Evolutionary conservation across 2,797 vertebrate species (phyloP).

Genomic region (Chromis chromis): DNA sequence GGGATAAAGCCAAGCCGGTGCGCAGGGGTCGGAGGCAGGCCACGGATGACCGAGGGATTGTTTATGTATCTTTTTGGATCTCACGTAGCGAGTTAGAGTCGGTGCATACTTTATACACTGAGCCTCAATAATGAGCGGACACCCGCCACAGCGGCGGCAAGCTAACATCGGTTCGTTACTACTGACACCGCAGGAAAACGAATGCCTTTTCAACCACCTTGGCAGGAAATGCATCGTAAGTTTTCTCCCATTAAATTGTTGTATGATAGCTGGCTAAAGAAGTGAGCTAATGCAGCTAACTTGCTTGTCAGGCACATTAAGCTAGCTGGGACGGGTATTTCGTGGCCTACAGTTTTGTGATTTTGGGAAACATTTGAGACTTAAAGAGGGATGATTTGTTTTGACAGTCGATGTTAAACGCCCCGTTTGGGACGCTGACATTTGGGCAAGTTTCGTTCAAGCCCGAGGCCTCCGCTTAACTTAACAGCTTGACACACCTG

Average conservation of each 20-base stretch:
- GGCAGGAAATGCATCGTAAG: slow-evolving; percentile 97
- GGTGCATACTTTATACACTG: slow-evolving; percentile 50
- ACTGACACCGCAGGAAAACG: slow-evolving; percentile 92
- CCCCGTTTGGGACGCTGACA: slow-evolving; percentile 43
- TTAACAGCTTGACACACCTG: slow-evolving; percentile 59
- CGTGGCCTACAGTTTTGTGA: slow-evolving; percentile 33
- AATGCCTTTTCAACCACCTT: slow-evolving; percentile 89
- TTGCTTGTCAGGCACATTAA: slow-evolving; percentile 25
- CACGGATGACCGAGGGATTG: slow-evolving; percentile 82
- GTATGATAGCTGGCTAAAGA: slow-evolving; percentile 38
- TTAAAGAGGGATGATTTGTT: slow-evolving; percentile 42
- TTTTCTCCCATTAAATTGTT: slow-evolving; percentile 65
- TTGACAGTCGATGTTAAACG: slow-evolving; percentile 52
- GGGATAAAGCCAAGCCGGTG: slow-evolving; percentile 63
- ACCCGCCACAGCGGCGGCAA: slow-evolving; percentile 85
- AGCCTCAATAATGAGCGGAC: slow-evolving; percentile 84
- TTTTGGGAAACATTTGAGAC: neutral
- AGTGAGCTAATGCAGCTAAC: slow-evolving; percentile 65
- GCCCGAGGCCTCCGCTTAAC: slow-evolving; percentile 33
- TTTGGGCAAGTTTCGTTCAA: slow-evolving; percentile 46
- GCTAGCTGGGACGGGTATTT: slow-evolving; percentile 23
- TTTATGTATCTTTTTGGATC: slow-evolving; percentile 73
- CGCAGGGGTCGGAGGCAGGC: slow-evolving; percentile 71
- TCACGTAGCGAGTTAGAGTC: slow-evolving; percentile 64
- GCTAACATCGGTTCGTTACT: slow-evolving; percentile 87